phyloP scores from a whole-genome alignment of 2,888 invertebrate species.

The Lasioglossum pauxillum region DNA sequence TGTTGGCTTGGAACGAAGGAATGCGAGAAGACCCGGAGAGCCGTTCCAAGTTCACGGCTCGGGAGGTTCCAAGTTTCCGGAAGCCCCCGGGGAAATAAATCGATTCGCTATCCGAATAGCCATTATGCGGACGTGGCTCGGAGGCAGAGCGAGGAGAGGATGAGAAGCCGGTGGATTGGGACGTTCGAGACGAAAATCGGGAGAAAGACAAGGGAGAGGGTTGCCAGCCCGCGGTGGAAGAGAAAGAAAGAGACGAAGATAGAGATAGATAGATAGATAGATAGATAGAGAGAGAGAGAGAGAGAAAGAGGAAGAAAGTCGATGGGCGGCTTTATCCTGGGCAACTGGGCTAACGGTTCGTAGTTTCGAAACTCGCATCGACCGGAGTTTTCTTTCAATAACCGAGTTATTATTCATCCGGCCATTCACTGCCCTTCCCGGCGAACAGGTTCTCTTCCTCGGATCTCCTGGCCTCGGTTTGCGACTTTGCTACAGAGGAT shows the following conservation, averaged over 20 bases:
- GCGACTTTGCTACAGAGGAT: background rate
- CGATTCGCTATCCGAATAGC: conserved; percentile 80
- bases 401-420: conserved; percentile 75
- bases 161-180: conserved; percentile 42
- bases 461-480: background rate
- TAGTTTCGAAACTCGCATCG: conserved; percentile 75
- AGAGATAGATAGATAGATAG: background rate
- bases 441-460: background rate
- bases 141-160: conserved; percentile 49
- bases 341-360: conserved; percentile 78
- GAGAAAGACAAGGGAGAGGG: background rate
- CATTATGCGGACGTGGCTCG: conserved; percentile 74
- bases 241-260: conserved; percentile 17
- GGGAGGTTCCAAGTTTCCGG: conserved; percentile 65
- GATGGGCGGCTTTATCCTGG: conserved; percentile 47
- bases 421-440: conserved; percentile 70
- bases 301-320: conserved; percentile 16
- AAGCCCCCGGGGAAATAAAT: conserved; percentile 77
- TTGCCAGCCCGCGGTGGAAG: conserved; percentile 22
- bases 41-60: conserved; percentile 60
- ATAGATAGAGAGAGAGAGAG: background rate
- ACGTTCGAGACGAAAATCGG: conserved; percentile 17
- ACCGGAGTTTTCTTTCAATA: conserved; percentile 76
- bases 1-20: conserved; percentile 34
- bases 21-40: conserved; percentile 38